Percentiles rank a stretch among this genome's conserved stretches.
phyloP scores from a whole-genome alignment of 2,888 invertebrate species.

The Xylota sylvarum region DNA sequence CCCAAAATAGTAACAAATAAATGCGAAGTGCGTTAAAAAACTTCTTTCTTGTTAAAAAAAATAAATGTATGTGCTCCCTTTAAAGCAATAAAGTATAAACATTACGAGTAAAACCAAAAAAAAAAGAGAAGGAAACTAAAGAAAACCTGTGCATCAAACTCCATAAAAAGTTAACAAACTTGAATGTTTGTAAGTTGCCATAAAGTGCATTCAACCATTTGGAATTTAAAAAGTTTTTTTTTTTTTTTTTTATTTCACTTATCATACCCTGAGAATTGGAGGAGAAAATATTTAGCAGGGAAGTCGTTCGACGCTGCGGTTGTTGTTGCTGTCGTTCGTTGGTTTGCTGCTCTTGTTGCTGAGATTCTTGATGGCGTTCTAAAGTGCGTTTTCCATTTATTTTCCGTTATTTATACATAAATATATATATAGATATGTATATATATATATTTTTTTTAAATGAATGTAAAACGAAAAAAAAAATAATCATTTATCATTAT shows the following conservation, averaged over 20 bases:
- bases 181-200: constrained; percentile 68
- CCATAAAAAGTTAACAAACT: constrained; percentile 74
- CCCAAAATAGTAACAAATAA: not conserved
- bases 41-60: not conserved
- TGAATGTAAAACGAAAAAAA: constrained; percentile 70
- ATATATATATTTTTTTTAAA: constrained; percentile 41
- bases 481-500: constrained; percentile 70
- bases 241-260: constrained; percentile 74
- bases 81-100: not conserved
- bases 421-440: constrained; percentile 62
- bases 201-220: constrained; percentile 65
- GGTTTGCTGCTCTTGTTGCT: constrained; percentile 80
- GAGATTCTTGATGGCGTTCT: constrained; percentile 78
- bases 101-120: not conserved
- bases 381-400: constrained; percentile 70
- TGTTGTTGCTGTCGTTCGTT: constrained; percentile 80
- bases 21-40: constrained; percentile 1
- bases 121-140: constrained; percentile 5
- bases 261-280: constrained; percentile 95
- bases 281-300: constrained; percentile 97
- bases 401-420: constrained; percentile 41
- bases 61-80: constrained; percentile 43
- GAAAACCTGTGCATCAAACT: constrained; percentile 59
- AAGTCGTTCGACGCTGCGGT: constrained; percentile 92
- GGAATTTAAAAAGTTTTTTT: constrained; percentile 58